Evolutionary conservation across 2,113 vertebrate species (phyloP), one percentile per base, ranked within the genome.

Genomic region (Anseranas semipalmata): DNA sequence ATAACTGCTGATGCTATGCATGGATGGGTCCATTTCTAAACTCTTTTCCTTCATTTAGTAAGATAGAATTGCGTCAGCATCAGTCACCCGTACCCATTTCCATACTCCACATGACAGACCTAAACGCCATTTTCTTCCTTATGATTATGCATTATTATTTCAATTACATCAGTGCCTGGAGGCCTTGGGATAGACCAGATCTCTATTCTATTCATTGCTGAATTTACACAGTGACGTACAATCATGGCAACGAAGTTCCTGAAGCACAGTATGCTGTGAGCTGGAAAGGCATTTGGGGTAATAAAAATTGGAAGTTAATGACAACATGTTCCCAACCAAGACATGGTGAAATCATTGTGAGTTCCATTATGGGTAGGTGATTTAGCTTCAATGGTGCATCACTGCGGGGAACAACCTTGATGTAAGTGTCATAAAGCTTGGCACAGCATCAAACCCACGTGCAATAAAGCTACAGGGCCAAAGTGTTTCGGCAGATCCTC

Each of bases 121-220:
- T 83, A 41, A 84, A 72, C 75, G 71, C 73, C 52, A 12, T 91
- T 95, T 95, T 94, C 73, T 85, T 93, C 91, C 89, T 95, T 84
- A 90, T 95, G 86, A 90, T 92, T 92, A 71, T 78, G 25, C 77
- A 91, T 96, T 91, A 94, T 95, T 97, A 89, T 91, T 96, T 88
- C 93, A 96, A 94, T 97, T 95, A 96, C 93, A 85, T 95, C 89
- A 96, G 85, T 93, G 96, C 94, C 96, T 95, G 85, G 91, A 96
- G 95, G 94, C 85, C 95, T 95, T 85, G 94, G 85, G 93, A 87
- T 96, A 97, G 91, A 97, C 91, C 81, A 73, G 62, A n/a, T 93
- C 81, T 93, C 60, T 87, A 79, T 89, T 96, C 91, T 96, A 66
- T 87, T 96, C 81, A 66, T 30, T 85, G 93, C 80, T 93, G 95